These are phyloP conservation scores for Acropora yongei DNA, from an alignment of 64 coral and sea anemone genomes.

Conservation along the genomic window DNA sequence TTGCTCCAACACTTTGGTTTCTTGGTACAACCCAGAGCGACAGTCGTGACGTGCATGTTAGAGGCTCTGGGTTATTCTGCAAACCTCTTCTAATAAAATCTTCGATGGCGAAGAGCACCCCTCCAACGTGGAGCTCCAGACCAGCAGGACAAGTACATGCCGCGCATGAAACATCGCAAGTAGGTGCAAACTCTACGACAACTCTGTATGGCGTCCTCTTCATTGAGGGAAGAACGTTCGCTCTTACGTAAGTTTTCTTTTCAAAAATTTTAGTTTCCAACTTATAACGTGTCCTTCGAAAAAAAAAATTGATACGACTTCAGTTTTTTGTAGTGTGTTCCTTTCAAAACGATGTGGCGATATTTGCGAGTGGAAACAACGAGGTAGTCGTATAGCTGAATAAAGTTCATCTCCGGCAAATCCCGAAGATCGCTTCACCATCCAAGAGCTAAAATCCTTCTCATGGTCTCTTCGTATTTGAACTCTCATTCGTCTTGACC, in stretches of 20 bases:
- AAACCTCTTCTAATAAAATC: slow-evolving; percentile 41
- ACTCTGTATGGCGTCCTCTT: neutral
- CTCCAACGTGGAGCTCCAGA: neutral
- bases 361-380: no score
- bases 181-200: neutral
- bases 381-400: no score
- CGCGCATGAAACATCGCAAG: neutral
- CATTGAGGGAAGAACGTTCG: slow-evolving; percentile 5
- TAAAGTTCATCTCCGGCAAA: no score
- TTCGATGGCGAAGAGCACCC: slow-evolving; percentile 49
- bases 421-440: no score
- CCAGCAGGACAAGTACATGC: slow-evolving; percentile 24
- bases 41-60: slow-evolving; percentile 18
- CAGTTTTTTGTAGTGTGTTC: no score
- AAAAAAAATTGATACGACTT: no score
- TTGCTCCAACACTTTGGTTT: neutral
- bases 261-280: neutral
- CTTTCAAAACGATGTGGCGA: no score
- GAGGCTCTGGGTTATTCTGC: slow-evolving; percentile 38
- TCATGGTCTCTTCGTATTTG: no score
- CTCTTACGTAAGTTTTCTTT: neutral
- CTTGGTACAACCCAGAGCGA: slow-evolving; percentile 5
- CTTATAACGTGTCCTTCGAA: no score
- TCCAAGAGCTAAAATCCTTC: no score
- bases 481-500: no score